Evolutionary conservation across 1,140 invertebrate genomes (phyloP).

Genomic region (Sweltsa coloradensis): DNA sequence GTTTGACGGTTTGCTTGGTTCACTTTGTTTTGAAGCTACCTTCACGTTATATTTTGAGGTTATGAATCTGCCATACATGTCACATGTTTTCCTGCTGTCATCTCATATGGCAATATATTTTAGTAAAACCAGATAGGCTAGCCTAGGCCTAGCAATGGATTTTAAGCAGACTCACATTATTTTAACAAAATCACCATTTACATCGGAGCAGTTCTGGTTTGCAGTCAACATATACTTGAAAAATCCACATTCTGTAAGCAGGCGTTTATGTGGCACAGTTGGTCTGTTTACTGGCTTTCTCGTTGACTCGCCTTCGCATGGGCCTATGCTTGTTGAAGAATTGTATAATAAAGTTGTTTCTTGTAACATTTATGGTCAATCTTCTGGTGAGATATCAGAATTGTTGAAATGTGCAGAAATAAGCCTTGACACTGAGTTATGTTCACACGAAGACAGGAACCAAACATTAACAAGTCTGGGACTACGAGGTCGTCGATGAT

Average conservation of each 20-base stretch:
- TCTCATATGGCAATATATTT: no score
- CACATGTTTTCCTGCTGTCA: no score
- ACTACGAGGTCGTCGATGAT: neutral
- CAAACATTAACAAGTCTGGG: neutral
- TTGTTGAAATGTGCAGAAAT: neutral
- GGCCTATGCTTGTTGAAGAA: no score
- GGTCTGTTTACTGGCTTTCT: neutral
- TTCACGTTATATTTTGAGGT: no score
- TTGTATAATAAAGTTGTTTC: neutral
- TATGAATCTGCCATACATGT: no score
- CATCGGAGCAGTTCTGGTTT: slow-evolving; percentile 4
- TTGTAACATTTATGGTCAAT: neutral
- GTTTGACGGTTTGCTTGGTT: no score
- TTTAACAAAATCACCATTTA: no score
- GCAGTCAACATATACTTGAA: neutral
- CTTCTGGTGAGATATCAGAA: neutral
- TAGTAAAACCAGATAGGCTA: no score
- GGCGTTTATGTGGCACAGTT: neutral
- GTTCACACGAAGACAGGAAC: neutral
- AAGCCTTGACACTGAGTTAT: neutral
- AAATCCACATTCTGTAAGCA: slow-evolving; percentile 5
- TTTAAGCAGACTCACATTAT: no score
- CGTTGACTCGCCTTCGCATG: no score
- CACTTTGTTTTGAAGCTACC: no score
- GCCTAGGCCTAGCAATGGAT: no score